A percentile compares a stretch with the other conserved stretches of the same genome.
These are phyloP conservation scores for Xenentodon cancila DNA, from an alignment of 2,797 vertebrate genomes.

Conservation along the genomic window DNA sequence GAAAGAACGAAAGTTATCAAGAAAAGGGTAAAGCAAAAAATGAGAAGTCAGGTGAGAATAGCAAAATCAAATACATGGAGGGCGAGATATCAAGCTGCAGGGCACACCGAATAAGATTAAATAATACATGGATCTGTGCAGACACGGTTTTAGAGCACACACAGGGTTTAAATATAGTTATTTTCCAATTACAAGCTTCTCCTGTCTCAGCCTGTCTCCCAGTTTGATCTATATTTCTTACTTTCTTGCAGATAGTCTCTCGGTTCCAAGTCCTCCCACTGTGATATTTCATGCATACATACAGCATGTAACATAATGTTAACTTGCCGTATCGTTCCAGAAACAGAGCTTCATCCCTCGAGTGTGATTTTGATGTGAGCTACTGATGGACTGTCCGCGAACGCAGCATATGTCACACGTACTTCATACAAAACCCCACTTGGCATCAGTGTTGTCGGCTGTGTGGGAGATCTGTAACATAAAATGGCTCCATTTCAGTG, in stretches of 20 bases:
- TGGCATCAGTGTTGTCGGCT: constrained; percentile 67
- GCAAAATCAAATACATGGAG: constrained; percentile 64
- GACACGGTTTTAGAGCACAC: constrained; percentile 56
- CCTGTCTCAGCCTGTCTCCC: constrained; percentile 25
- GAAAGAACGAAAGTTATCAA: constrained; percentile 56
- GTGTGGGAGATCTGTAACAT: constrained; percentile 78
- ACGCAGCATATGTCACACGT: constrained; percentile 67
- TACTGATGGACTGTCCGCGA: constrained; percentile 60
- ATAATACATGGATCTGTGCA: constrained; percentile 66
- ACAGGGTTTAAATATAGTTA: constrained; percentile 45
- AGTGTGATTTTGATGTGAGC: constrained; percentile 69
- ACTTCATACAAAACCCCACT: constrained; percentile 70
- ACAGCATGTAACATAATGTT: constrained; percentile 54
- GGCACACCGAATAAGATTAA: constrained; percentile 68
- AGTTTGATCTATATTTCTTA: constrained; percentile 53
- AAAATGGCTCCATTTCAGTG: constrained; percentile 77
- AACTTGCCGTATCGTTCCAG: constrained; percentile 52
- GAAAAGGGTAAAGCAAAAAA: constrained; percentile 57
- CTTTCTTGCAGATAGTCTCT: constrained; percentile 32
- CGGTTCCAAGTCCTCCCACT: constrained; percentile 46
- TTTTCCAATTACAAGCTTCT: constrained; percentile 54
- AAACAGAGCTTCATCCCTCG: constrained; percentile 46
- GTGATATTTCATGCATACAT: constrained; percentile 46
- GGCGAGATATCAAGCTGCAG: constrained; percentile 64
- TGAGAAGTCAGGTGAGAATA: constrained; percentile 68